Conservation (phyloP, 2,797 vertebrate species). For the Scolopax bukidnonensis region DNA sequence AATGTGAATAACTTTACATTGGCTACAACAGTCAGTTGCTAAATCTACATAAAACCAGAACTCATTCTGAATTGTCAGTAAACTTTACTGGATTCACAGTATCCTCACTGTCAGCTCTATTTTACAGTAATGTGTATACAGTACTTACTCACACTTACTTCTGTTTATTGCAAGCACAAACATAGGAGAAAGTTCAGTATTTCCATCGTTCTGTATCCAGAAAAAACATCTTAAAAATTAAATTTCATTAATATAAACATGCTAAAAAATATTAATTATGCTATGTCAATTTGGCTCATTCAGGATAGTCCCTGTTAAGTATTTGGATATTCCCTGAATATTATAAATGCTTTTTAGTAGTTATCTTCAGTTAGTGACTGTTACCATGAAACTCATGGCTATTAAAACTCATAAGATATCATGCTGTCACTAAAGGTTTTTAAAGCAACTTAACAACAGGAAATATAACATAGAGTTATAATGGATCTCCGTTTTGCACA, state of each 20-base stretch:
- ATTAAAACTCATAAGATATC: neutral
- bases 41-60: neutral
- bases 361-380: neutral
- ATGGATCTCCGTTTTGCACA: neutral
- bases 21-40: neutral
- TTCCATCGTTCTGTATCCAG: neutral
- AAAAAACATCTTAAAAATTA: neutral
- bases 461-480: neutral
- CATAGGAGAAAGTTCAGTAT: neutral
- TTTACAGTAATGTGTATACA: neutral
- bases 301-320: neutral
- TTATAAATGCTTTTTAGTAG: neutral
- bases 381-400: neutral
- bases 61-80: neutral
- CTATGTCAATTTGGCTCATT: neutral
- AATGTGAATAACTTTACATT: neutral
- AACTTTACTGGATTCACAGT: neutral
- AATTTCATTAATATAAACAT: neutral
- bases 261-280: neutral
- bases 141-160: neutral
- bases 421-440: neutral
- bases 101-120: neutral
- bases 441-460: neutral
- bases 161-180: no score
- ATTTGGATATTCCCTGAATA: neutral